phyloP scores from a whole-genome alignment of 2,113 vertebrate genomes.

The Phycodurus eques region DNA sequence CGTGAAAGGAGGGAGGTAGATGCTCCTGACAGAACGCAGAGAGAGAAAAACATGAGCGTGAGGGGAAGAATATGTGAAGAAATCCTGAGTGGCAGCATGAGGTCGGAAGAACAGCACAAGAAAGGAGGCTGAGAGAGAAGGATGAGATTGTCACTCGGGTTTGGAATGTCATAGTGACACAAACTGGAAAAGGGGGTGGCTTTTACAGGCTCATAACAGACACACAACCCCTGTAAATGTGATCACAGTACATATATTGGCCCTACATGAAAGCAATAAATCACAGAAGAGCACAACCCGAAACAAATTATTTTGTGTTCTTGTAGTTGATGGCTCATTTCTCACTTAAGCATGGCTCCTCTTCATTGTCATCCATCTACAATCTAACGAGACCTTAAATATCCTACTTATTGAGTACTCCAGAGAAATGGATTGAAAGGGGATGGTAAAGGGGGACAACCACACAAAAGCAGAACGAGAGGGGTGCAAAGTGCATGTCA shows the following conservation, averaged over 20 bases:
- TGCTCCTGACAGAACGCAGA: conserved; percentile 16
- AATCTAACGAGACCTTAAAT: conserved; percentile 53
- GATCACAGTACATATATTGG: conserved; percentile 29
- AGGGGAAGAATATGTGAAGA: conserved; percentile 7
- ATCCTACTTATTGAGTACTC: conserved; percentile 41
- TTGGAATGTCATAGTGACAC: conserved; percentile 45
- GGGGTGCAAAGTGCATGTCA: conserved; percentile 65
- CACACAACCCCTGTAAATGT: not conserved
- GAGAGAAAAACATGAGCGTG: conserved; percentile 2
- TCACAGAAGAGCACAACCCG: conserved; percentile 32
- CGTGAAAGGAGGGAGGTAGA: not conserved
- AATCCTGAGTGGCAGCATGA: conserved; percentile 19
- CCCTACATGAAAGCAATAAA: conserved; percentile 35
- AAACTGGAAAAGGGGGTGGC: conserved; percentile 40
- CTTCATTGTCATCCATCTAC: conserved; percentile 48
- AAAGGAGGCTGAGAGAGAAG: conserved; percentile 19
- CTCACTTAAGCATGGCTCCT: conserved; percentile 18
- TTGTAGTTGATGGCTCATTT: conserved; percentile 10
- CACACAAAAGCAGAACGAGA: conserved; percentile 47
- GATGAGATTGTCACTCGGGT: conserved; percentile 52
- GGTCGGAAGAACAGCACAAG: conserved; percentile 26
- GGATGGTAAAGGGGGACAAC: not conserved
- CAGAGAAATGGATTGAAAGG: conserved; percentile 41
- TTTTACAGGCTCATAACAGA: conserved; percentile 30
- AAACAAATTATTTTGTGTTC: not conserved